A percentile compares a stretch with the other conserved stretches of the same genome.
Conservation (phyloP, 1,140 invertebrate species). For the Scylla paramamosain region DNA sequence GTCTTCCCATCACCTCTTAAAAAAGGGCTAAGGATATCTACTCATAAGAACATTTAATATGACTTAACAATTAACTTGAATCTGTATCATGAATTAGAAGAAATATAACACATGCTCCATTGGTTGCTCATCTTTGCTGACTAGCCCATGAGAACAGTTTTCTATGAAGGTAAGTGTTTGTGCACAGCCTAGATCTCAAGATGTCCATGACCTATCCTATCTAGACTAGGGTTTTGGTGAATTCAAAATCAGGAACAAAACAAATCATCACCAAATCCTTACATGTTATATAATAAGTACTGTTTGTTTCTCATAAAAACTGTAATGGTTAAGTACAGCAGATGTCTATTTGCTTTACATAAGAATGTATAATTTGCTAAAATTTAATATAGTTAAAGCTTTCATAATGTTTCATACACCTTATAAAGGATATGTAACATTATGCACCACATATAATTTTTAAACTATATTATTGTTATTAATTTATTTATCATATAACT, state of each 20-base stretch:
- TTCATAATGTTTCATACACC: background rate
- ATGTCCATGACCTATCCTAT: background rate
- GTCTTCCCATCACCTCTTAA: no score
- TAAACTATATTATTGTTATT: background rate
- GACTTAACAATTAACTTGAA: no score
- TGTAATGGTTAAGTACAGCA: background rate
- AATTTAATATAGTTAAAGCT: background rate
- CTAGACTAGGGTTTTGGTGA: background rate
- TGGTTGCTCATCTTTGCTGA: no score
- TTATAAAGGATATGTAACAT: background rate
- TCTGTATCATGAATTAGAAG: no score
- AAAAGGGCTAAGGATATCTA: no score
- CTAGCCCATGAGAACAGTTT: no score
- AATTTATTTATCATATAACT: background rate
- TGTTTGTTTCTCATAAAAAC: background rate
- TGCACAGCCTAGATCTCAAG: no score
- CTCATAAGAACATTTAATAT: no score
- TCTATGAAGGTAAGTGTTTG: no score
- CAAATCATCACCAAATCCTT: background rate
- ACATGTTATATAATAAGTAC: background rate
- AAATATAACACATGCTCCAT: no score
- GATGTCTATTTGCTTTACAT: background rate
- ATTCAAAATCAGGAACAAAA: background rate
- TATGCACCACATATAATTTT: slow-evolving; percentile 16
- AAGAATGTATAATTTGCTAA: background rate